phyloP scores from a whole-genome alignment of 2,797 vertebrate species.

The Diglossa cyanea region DNA sequence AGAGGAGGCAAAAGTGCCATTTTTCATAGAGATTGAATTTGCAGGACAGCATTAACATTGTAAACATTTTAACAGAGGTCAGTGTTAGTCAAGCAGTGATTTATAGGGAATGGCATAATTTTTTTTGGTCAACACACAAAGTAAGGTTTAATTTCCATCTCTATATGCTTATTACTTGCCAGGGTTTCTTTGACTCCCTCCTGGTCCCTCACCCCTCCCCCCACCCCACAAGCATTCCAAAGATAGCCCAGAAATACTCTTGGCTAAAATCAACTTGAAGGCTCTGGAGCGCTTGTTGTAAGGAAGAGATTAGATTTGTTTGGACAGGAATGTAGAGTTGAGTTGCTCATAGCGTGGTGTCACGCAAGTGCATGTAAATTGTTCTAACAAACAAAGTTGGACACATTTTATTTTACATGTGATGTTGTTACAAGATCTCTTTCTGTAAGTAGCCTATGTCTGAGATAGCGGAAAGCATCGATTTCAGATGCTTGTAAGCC shows the following conservation, averaged over 20 bases:
- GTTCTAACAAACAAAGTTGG: constrained; percentile 8
- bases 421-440: background rate
- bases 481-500: background rate
- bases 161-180: background rate
- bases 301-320: constrained; percentile 63
- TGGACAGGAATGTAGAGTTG: constrained; percentile 33
- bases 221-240: background rate
- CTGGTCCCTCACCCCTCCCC: background rate
- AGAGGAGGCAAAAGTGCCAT: background rate
- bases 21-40: background rate
- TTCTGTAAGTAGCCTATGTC: background rate
- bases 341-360: background rate
- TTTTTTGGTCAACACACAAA: background rate
- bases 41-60: background rate
- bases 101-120: background rate
- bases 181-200: background rate
- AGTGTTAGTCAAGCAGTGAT: background rate
- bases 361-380: constrained; percentile 16
- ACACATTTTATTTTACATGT: background rate
- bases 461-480: background rate
- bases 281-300: background rate
- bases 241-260: constrained; percentile 42
- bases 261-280: constrained; percentile 55
- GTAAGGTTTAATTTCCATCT: background rate
- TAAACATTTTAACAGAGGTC: background rate